Percentiles rank a stretch among this genome's conserved stretches.
Conservation (phyloP, 2,888 invertebrate species). For the Ochropacha duplaris region DNA sequence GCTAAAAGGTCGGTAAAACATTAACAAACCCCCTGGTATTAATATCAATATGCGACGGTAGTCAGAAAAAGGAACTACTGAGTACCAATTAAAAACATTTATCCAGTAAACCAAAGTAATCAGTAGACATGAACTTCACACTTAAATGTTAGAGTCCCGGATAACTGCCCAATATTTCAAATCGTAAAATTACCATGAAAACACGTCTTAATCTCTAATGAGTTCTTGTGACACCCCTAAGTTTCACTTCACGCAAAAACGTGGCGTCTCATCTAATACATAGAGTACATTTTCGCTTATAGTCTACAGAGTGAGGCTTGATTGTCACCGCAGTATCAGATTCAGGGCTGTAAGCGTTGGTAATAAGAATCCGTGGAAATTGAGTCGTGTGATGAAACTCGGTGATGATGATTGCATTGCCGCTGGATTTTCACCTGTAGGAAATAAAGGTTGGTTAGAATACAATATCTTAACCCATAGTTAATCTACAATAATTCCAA, state of each 20-base stretch:
- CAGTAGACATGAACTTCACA: neutral
- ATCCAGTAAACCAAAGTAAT: too few species aligned
- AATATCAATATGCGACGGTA: too few species aligned
- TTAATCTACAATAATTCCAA: too few species aligned
- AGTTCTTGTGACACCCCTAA: neutral
- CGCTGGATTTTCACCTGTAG: slow-evolving; percentile 90
- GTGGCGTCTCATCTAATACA: slow-evolving; percentile 25
- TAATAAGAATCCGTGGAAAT: slow-evolving; percentile 48
- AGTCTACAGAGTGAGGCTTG: slow-evolving; percentile 19
- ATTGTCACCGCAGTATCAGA: slow-evolving; percentile 69
- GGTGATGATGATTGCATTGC: slow-evolving; percentile 88
- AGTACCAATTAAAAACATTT: too few species aligned
- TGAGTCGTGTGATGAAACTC: slow-evolving; percentile 50
- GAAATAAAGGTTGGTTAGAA: slow-evolving; percentile 33
- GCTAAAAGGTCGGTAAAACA: too few species aligned
- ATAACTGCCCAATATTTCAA: neutral
- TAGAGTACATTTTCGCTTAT: slow-evolving; percentile 30
- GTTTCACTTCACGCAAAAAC: slow-evolving; percentile 39
- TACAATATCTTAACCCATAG: neutral
- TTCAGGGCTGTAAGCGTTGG: slow-evolving; percentile 46
- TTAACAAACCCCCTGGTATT: too few species aligned
- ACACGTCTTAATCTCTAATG: neutral
- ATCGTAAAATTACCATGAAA: neutral
- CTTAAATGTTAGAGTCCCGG: neutral
- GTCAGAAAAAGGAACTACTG: too few species aligned